Percentiles rank a stretch among this genome's conserved stretches.
phyloP scores from a whole-genome alignment of 2,797 vertebrate species.

The Typhlichthys subterraneus region DNA sequence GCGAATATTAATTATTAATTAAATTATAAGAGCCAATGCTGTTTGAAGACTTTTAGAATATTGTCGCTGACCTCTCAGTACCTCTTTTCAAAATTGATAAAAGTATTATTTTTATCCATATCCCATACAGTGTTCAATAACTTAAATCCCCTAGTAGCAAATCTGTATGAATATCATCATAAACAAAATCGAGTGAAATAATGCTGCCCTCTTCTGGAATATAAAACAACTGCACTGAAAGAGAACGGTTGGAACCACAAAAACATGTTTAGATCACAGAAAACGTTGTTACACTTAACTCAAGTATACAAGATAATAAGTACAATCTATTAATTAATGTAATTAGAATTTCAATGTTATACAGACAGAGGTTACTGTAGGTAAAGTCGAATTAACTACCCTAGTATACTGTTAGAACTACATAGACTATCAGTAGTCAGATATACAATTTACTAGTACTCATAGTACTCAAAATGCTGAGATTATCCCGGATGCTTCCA shows the following conservation, averaged over 20 bases:
- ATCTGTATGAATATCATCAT: not conserved
- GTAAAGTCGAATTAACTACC: no score
- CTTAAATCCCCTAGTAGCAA: constrained; percentile 22
- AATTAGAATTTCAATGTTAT: no score
- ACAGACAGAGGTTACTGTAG: no score
- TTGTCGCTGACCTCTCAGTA: constrained; percentile 28
- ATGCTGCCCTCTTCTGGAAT: constrained; percentile 75
- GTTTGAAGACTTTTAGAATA: constrained; percentile 9
- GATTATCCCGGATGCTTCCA: no score
- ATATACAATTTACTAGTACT: no score
- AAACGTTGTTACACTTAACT: not conserved
- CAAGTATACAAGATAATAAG: no score
- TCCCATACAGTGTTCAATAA: not conserved
- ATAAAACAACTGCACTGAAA: constrained; percentile 11
- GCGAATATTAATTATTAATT: not conserved
- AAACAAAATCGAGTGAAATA: constrained; percentile 50
- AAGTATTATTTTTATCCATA: no score
- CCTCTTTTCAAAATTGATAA: not conserved
- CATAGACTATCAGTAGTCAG: no score
- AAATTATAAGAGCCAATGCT: not conserved
- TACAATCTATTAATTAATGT: no score
- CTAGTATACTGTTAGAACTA: no score
- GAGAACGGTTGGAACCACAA: not conserved
- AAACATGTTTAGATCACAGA: not conserved
- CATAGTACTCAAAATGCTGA: no score